These are phyloP conservation scores for Umimayanthus chanpuru DNA, from an alignment of 92 coral and sea anemone genomes.

Conservation along the genomic window DNA sequence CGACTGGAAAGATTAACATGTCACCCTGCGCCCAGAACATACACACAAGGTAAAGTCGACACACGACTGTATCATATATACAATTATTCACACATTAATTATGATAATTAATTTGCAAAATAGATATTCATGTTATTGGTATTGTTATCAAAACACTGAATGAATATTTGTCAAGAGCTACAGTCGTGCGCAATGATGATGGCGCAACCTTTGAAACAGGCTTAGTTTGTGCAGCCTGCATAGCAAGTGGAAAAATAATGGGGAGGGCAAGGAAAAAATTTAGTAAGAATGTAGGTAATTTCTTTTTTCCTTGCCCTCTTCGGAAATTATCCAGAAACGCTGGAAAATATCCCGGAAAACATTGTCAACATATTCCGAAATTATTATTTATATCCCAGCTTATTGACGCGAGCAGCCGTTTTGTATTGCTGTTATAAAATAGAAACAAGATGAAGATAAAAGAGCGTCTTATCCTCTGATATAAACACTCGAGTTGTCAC, in stretches of 20 bases:
- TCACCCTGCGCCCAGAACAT: slow-evolving; percentile 14
- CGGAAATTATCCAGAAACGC: too few relatives aligned
- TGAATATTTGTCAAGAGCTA: not conserved
- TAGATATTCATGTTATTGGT: not conserved
- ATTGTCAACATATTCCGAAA: too few relatives aligned
- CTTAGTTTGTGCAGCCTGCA: not conserved
- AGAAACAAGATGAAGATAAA: too few relatives aligned
- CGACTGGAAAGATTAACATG: slow-evolving; percentile 20
- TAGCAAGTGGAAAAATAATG: not conserved
- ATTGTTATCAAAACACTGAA: not conserved
- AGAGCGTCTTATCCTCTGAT: slow-evolving; percentile 3
- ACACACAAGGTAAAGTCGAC: slow-evolving; percentile 2
- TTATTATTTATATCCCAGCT: too few relatives aligned
- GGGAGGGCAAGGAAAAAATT: not conserved
- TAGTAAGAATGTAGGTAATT: too few relatives aligned
- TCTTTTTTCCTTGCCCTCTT: too few relatives aligned
- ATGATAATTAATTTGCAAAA: not conserved
- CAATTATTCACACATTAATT: slow-evolving; percentile 1
- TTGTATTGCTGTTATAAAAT: too few relatives aligned
- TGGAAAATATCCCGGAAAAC: too few relatives aligned
- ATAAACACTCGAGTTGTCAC: not conserved
- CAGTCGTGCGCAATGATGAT: slow-evolving; percentile 2
- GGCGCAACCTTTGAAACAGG: slow-evolving; percentile 7
- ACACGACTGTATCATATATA: slow-evolving; percentile 3
- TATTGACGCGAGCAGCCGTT: too few relatives aligned